These are phyloP conservation scores for Latrodectus geometricus DNA, from an alignment of 1,140 invertebrate species.

Conservation along the genomic window DNA sequence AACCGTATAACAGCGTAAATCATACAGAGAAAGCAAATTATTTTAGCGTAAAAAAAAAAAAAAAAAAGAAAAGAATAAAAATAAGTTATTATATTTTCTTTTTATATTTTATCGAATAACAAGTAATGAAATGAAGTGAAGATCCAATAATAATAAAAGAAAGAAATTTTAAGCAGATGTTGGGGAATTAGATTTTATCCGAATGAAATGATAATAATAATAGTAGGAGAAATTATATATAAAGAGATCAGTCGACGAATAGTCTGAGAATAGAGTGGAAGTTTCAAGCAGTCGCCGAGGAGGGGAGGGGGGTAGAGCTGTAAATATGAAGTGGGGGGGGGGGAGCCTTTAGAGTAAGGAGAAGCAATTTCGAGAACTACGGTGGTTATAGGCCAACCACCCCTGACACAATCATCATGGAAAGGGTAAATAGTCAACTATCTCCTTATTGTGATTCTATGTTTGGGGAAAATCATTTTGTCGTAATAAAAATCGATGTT, in stretches of 20 bases:
- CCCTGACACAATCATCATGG: background rate
- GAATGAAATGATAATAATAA: slow-evolving; percentile 33
- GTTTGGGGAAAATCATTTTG: no score
- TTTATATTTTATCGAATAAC: background rate
- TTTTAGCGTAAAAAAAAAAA: slow-evolving; percentile 4
- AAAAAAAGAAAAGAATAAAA: background rate
- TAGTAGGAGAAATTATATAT: background rate
- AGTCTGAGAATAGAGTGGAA: slow-evolving; percentile 43
- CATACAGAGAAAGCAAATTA: background rate
- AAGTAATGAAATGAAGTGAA: slow-evolving; percentile 23
- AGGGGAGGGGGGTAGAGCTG: background rate
- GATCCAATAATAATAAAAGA: background rate
- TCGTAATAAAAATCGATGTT: no score
- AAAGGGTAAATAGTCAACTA: no score
- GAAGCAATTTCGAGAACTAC: slow-evolving; percentile 52
- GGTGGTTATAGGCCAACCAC: slow-evolving; percentile 41
- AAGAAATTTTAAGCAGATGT: slow-evolving; percentile 21
- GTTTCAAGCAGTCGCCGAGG: background rate
- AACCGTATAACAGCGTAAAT: slow-evolving; percentile 46
- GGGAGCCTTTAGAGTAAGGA: slow-evolving; percentile 9
- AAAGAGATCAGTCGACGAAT: slow-evolving; percentile 15
- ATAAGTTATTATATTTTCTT: background rate
- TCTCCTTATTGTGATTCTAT: no score
- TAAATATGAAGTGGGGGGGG: background rate
- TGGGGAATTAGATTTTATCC: background rate